Evolutionary conservation across 1,140 invertebrate genomes (phyloP).

Genomic region (Leucophenga varia): DNA sequence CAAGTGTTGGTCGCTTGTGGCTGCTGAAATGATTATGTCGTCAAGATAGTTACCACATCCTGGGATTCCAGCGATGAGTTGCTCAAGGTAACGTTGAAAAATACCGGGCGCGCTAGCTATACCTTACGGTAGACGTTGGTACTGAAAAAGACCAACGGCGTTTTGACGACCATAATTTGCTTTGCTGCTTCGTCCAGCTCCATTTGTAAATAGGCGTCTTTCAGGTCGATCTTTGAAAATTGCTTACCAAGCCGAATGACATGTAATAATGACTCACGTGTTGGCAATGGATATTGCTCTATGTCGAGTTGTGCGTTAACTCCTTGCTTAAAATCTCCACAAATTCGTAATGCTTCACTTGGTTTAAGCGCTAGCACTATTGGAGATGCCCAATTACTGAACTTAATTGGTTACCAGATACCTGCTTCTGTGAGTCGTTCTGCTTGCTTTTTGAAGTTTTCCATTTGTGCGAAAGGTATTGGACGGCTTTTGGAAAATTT

Average conservation of each 20-base stretch:
- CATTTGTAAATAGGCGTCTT: too few species aligned
- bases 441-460: too few species aligned
- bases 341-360: constrained; percentile 4
- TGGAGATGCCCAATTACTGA: constrained; percentile 6
- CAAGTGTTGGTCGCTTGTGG: constrained; percentile 31
- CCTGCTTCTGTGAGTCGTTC: too few species aligned
- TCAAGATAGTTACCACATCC: constrained; percentile 48
- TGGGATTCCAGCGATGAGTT: constrained; percentile 31
- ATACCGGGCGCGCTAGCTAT: constrained; percentile 10
- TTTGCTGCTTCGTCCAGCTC: constrained; percentile 1
- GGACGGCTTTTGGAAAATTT: too few species aligned
- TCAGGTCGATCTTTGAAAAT: constrained; percentile 5
- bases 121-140: constrained; percentile 7
- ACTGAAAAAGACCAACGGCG: constrained; percentile 3
- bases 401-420: too few species aligned
- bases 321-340: constrained; percentile 9
- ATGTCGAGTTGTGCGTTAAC: constrained; percentile 10
- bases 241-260: constrained; percentile 1
- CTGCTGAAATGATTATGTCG: constrained; percentile 39
- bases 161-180: constrained; percentile 6
- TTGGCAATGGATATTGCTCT: constrained; percentile 6
- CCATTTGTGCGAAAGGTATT: too few species aligned
- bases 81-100: constrained; percentile 10
- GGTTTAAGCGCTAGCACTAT: constrained; percentile 4
- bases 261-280: constrained; percentile 3